Percentiles rank a stretch among this genome's conserved stretches.
phyloP scores from a whole-genome alignment of 2,888 invertebrate genomes.

The Diloba caeruleocephala region DNA sequence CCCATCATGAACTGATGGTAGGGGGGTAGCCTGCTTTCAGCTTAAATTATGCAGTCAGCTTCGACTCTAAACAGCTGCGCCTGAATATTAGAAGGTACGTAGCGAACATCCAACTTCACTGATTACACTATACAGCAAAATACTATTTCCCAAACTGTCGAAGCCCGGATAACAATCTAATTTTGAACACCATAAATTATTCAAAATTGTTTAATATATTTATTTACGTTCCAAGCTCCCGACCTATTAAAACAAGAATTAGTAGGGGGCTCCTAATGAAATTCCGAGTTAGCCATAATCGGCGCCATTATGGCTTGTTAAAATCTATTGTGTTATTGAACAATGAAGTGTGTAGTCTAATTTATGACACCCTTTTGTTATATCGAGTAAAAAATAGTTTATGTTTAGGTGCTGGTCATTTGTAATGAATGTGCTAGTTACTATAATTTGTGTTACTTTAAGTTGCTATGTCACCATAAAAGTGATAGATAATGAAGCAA shows the following conservation, averaged over 20 bases:
- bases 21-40: too few relatives aligned
- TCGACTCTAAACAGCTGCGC: too few relatives aligned
- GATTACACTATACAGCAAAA: background rate
- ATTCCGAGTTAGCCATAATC: slow-evolving; percentile 75
- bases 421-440: slow-evolving; percentile 10
- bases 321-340: slow-evolving; percentile 77
- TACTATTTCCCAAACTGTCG: background rate
- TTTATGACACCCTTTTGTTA: slow-evolving; percentile 61
- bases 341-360: slow-evolving; percentile 72
- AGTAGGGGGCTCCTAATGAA: slow-evolving; percentile 75
- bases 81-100: too few relatives aligned
- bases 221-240: slow-evolving; percentile 38
- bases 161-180: background rate
- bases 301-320: slow-evolving; percentile 79
- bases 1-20: too few relatives aligned
- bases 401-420: slow-evolving; percentile 7
- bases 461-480: too few relatives aligned
- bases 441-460: too few relatives aligned
- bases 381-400: slow-evolving; percentile 17
- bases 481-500: too few relatives aligned
- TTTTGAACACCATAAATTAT: slow-evolving; percentile 3
- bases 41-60: too few relatives aligned
- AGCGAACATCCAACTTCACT: background rate
- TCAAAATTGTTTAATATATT: slow-evolving; percentile 23
- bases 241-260: slow-evolving; percentile 42